A percentile compares a stretch with the other conserved stretches of the same genome.
Evolutionary conservation across 2,888 invertebrate genomes (phyloP).

Genomic region (Cremastinae sp.): DNA sequence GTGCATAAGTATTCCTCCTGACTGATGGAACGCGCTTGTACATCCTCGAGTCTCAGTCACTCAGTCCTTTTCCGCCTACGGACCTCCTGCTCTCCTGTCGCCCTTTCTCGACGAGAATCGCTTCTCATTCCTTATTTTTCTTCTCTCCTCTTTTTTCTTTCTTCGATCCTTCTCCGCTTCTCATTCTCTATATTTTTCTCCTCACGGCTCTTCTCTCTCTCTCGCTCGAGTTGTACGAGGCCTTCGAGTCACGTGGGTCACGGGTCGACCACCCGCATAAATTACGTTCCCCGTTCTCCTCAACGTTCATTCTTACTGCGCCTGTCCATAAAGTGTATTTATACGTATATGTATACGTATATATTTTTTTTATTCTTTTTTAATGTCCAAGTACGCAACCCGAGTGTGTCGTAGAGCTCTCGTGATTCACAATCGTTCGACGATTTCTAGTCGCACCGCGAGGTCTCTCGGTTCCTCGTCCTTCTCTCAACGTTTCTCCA

Average conservation of each 20-base stretch:
- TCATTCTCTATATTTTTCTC: slow-evolving; percentile 22
- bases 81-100: slow-evolving; percentile 58
- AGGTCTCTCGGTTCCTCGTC: slow-evolving; percentile 26
- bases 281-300: slow-evolving; percentile 50
- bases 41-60: slow-evolving; percentile 52
- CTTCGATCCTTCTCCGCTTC: neutral
- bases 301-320: slow-evolving; percentile 24
- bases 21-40: slow-evolving; percentile 48
- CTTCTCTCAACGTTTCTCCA: neutral
- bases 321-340: slow-evolving; percentile 1
- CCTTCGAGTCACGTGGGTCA: slow-evolving; percentile 61
- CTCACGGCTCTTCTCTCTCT: slow-evolving; percentile 4
- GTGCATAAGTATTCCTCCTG: slow-evolving; percentile 56
- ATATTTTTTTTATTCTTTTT: too few species aligned
- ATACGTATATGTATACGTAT: slow-evolving; percentile 9
- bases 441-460: slow-evolving; percentile 44
- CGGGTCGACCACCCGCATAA: slow-evolving; percentile 62
- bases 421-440: slow-evolving; percentile 54
- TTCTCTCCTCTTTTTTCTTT: slow-evolving; percentile 20
- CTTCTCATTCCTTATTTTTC: slow-evolving; percentile 17
- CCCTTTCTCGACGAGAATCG: slow-evolving; percentile 54
- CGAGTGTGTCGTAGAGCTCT: slow-evolving; percentile 45
- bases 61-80: slow-evolving; percentile 61
- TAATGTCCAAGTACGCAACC: neutral
- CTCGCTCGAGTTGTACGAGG: slow-evolving; percentile 55